Evolutionary conservation across 1,140 invertebrate genomes (phyloP), one percentile per base, ranked within the genome.

Genomic region (Xylocopa sonorina): DNA sequence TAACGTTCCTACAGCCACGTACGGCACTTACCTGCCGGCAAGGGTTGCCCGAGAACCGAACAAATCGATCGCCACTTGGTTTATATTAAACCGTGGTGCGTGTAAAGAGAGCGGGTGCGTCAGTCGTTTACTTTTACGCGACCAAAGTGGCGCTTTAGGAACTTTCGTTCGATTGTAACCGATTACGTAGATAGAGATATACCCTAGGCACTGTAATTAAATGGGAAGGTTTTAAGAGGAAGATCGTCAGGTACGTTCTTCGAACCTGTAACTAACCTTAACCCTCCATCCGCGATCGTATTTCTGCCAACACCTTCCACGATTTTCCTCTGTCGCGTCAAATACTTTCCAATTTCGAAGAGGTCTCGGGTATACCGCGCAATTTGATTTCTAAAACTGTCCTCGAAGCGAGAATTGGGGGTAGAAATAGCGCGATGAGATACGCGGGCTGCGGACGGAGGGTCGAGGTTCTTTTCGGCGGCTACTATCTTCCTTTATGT

Each of bases 21-120:
- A 50, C 5, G 55, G 80, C 14, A 27, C 48, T 60, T 16, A 14
- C 21, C n/a, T n/a, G n/a, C n/a, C n/a, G n/a, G n/a, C n/a, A n/a
- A n/a, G n/a, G n/a, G 62, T 67, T 62, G 18, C 43, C 53, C 62
- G 51, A 62, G 48, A 34, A 21, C 9, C 18, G 32, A 21, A 29
- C 46, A 46, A 60, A 72, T 62, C 53, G 32, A 75, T 38, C 57
- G 69, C 27, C 46, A 50, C 50, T 84, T 63, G 86, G 88, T 91
- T 91, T 89, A 90, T 88, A 90, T 90, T 89, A 88, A 90, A 89
- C 88, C 87, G n/a, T n/a, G 84, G 55, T 71, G 53, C 41, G 14
- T n/a, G 53, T 77, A 55, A 48, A 63, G 41, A 63, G 41, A 24
- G n/a, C 38, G 38, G 46, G n/a, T n/a, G 14, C 66, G 16, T 27